Conservation (phyloP, 2,113 vertebrate species). For the Vidua macroura region DNA sequence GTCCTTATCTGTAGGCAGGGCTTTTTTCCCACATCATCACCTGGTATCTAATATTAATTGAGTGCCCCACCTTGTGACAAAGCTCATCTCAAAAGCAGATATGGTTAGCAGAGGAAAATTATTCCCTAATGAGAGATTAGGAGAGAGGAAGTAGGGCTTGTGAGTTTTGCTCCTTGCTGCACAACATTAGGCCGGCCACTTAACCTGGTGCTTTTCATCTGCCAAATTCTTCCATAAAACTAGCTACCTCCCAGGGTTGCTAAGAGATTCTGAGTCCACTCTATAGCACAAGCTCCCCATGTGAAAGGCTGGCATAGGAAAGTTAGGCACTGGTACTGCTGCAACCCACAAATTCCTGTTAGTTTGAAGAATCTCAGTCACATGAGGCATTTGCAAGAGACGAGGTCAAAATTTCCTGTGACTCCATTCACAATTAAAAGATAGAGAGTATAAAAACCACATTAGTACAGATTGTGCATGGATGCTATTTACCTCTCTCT, state of each 20-base stretch:
- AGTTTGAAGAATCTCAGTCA: conserved; percentile 29
- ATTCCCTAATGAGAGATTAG: neutral
- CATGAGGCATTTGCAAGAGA: conserved; percentile 7
- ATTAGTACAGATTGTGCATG: neutral
- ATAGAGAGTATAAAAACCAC: neutral
- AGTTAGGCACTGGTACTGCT: neutral
- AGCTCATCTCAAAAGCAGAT: neutral
- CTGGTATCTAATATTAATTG: neutral
- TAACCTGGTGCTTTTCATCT: neutral
- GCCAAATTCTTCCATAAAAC: neutral
- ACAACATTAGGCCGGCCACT: neutral
- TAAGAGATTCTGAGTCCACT: conserved; percentile 14
- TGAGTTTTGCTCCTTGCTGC: neutral
- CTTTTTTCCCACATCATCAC: neutral
- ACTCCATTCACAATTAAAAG: neutral
- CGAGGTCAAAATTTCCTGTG: neutral
- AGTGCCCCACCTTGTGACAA: neutral
- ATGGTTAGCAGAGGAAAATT: neutral
- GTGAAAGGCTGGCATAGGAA: conserved; percentile 7
- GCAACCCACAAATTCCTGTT: conserved; percentile 25
- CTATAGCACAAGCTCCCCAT: neutral
- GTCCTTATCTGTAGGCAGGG: neutral
- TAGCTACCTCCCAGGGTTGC: conserved; percentile 38
- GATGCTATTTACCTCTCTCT: conserved; percentile 59
- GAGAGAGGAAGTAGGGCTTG: neutral